Evolutionary conservation across 2,888 invertebrate genomes (phyloP), one percentile per base, ranked within the genome.

Genomic region (Drosophila pseudotakahashii): DNA sequence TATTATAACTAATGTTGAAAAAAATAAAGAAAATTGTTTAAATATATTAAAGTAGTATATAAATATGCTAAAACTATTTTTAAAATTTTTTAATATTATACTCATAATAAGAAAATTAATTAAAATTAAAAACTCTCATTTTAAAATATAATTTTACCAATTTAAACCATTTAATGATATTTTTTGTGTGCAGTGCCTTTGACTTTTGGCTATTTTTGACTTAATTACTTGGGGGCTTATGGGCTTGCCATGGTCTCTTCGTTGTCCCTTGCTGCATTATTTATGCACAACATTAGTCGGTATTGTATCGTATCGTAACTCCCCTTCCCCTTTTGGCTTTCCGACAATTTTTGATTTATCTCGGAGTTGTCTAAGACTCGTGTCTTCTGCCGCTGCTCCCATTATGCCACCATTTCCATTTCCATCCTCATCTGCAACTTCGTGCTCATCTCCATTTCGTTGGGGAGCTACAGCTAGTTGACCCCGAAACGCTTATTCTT

Each of bases 141-240:
- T 32, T 32, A 32, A 32, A 10, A 9, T 7, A 32, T 10, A 6
- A 32, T 7, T 32, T 10, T 32, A 32, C 9, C 10, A 32, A 9
- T 32, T 32, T 32, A 10, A 10, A 42, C 14, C 3, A 32, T 9
- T 32, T 3, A 32, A 42, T 9, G 6, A 2, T 13, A 19, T 19
- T 39, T 39, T 37, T 30, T 19, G n/a, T 2, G 36, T 69, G 50
- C 39, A 52, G 3, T 59, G 53, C 66, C 69, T 73, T 54, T 64
- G 48, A 57, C 58, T 69, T 55, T 45, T 23, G 52, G 58, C 81
- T 82, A 82, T 82, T 82, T 82, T 76, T 74, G 75, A 79, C 70
- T 77, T 81, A 85, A 88, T 81, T 85, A 84, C 85, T 81, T 57
- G 70, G n/a, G 61, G 69, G 66, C 64, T 84, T 78, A 75, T 51